Conservation (phyloP, 2,113 vertebrate species). For the Erpornis zantholeuca region DNA sequence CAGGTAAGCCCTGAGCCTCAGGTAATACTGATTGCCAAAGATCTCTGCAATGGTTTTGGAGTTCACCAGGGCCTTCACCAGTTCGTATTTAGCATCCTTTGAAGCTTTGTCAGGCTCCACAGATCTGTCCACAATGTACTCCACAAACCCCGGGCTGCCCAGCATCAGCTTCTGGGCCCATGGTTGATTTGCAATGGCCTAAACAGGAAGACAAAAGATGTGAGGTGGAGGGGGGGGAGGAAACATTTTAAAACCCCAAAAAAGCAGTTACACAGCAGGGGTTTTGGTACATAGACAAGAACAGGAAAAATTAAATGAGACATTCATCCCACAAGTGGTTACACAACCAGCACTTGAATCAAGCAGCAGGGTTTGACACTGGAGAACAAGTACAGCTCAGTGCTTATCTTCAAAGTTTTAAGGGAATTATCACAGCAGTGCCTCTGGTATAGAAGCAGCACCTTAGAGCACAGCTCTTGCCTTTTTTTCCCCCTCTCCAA, state of each 20-base stretch:
- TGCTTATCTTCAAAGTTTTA: background rate
- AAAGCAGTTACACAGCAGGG: background rate
- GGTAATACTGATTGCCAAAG: slow-evolving; percentile 87
- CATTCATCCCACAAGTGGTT: background rate
- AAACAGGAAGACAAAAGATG: background rate
- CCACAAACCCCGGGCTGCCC: slow-evolving; percentile 88
- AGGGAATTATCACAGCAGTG: background rate
- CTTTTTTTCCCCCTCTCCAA: fast-evolving
- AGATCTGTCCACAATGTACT: slow-evolving; percentile 91
- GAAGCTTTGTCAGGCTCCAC: slow-evolving; percentile 87
- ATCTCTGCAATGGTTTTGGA: slow-evolving; percentile 82
- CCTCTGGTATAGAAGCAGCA: background rate
- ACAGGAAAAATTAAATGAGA: background rate
- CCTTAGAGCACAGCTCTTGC: background rate
- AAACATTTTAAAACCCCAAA: background rate
- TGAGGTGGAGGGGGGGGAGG: too few species aligned
- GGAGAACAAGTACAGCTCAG: background rate
- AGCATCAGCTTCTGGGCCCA: slow-evolving; percentile 95
- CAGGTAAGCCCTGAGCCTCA: slow-evolving; percentile 87
- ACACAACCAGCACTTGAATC: background rate
- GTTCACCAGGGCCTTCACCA: slow-evolving; percentile 86
- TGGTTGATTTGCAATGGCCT: slow-evolving; percentile 89
- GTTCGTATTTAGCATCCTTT: slow-evolving; percentile 93
- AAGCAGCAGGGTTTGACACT: background rate
- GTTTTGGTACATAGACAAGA: background rate